Conservation (phyloP, 2,113 vertebrate genomes). For the Tinamus guttatus region DNA sequence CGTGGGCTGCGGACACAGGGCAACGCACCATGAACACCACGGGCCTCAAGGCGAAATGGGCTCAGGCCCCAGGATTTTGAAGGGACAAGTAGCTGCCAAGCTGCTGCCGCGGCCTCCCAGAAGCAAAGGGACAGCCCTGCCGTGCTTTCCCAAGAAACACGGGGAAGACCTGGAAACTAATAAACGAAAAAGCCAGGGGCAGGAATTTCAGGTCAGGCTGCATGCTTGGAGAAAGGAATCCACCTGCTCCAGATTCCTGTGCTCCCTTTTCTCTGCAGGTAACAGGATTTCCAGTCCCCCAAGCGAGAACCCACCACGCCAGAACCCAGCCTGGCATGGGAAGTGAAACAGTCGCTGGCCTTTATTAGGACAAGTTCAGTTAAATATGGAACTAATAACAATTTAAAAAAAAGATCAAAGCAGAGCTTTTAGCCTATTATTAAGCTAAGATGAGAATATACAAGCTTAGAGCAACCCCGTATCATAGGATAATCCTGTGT, state of each 20-base stretch:
- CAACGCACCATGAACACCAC: not conserved
- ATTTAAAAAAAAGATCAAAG: constrained; percentile 45
- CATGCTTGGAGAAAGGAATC: constrained; percentile 56
- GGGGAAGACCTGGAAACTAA: constrained; percentile 6
- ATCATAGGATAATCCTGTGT: not conserved
- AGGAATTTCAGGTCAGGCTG: constrained; percentile 55
- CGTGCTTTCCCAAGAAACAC: not conserved
- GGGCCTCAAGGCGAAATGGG: not conserved
- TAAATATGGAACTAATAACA: constrained; percentile 10
- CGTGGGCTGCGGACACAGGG: not conserved
- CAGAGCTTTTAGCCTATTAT: not conserved
- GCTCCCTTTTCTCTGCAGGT: not conserved
- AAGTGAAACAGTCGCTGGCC: constrained; percentile 28
- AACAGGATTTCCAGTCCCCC: not conserved
- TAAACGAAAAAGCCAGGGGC: constrained; percentile 23
- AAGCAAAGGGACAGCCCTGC: not conserved
- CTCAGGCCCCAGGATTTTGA: not conserved
- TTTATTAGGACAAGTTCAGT: not conserved
- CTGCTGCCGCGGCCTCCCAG: not conserved
- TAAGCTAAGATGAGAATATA: not conserved
- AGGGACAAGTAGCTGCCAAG: not conserved
- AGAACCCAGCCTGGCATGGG: constrained; percentile 21
- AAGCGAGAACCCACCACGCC: not conserved
- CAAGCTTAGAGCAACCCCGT: not conserved
- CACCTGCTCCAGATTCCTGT: not conserved